Base-by-base conservation (phyloP, 2,113 vertebrate species). In the Morone chrysops region DNA sequence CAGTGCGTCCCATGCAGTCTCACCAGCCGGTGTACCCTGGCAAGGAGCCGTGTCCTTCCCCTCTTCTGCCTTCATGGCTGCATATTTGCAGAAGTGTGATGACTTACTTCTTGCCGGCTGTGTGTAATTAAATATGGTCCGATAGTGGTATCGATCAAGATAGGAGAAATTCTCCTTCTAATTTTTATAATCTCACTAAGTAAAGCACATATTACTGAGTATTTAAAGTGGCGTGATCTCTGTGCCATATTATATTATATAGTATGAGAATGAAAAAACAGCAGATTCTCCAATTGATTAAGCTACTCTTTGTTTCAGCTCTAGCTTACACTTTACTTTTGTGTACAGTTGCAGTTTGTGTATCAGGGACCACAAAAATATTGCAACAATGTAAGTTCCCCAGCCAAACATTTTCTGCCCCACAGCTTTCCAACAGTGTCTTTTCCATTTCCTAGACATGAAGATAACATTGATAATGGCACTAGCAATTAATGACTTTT, bases 11-110 rank as follows among this genome's bases (percentile, higher is more conserved):
- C 91, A 89, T 84, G 86, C 88, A 82, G 92, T 75, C 89, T 89
- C 85, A 87, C 92, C 92, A 93, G 91, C 89, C 90, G 90, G 93
- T 60, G 67, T 66, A 82, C 54, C 89, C 92, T 94, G 92, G 93
- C 92, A 93, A 75, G 59, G 78, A 84, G 89, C 87, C 78, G 70
- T 38, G 93, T 94, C 94, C 93, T 95, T 94, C 89, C 82, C 84
- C 90, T 91, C 70, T 75, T 87, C 84, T 87, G 84, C 89, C 89
- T 86, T 87, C 81, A 38, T 69, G 53, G 75, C 70, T 83, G 78
- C 70, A 81, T 67, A 73, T 80, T 73, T 82, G 82, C 31, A 74
- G 48, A 51, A 74, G 50, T 80, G 43, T 86, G 85, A 91, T 84
- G 90, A 84, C 88, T 92, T 83, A 38, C 88, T 90, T 89, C 68